These are phyloP conservation scores for Pharmacophagus antenor DNA, from an alignment of 2,888 invertebrate species.

Conservation along the genomic window DNA sequence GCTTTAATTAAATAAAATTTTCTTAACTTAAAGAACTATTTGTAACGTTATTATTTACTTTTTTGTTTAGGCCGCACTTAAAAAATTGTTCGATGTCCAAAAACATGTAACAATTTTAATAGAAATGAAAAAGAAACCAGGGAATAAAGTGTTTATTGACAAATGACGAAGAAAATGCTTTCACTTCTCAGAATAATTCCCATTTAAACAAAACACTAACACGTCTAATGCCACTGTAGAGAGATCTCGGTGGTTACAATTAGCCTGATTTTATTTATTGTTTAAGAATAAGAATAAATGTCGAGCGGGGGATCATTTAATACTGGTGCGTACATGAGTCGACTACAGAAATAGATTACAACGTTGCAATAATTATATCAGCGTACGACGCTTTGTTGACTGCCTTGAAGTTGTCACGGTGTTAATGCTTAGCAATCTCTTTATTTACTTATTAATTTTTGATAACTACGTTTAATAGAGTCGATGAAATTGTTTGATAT, in stretches of 20 bases:
- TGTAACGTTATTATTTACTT: too few species aligned
- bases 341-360: constrained; percentile 69
- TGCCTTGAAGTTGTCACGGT: constrained; percentile 51
- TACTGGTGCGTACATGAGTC: constrained; percentile 54
- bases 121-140: not conserved
- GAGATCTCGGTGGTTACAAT: constrained; percentile 46
- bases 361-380: constrained; percentile 77
- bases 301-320: constrained; percentile 46
- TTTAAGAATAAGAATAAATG: constrained; percentile 43
- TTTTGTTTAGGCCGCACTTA: too few species aligned
- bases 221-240: constrained; percentile 47
- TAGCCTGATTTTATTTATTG: constrained; percentile 44
- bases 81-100: too few species aligned
- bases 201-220: constrained; percentile 49
- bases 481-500: not conserved
- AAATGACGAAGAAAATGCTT: constrained; percentile 35
- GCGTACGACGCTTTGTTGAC: constrained; percentile 68
- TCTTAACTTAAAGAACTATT: too few species aligned
- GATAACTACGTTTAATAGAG: not conserved
- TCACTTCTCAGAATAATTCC: constrained; percentile 51
- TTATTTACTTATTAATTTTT: constrained; percentile 3
- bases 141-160: constrained; percentile 32
- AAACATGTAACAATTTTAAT: not conserved
- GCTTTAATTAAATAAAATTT: too few species aligned
- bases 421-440: constrained; percentile 30